Evolutionary conservation across 2,113 vertebrate species (phyloP).

Genomic region (Trematocara marginatum): DNA sequence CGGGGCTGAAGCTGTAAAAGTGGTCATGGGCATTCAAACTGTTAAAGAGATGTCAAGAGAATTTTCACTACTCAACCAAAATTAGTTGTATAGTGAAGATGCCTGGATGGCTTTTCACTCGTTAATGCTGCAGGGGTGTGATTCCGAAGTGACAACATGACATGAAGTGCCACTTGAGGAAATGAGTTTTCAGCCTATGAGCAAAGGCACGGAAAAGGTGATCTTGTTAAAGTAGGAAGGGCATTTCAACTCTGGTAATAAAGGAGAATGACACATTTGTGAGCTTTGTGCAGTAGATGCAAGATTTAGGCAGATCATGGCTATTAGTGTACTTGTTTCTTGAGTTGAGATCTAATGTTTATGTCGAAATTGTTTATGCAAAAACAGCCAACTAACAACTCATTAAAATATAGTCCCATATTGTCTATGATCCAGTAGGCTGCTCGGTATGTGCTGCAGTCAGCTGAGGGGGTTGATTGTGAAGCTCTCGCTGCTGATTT

Average conservation of each 20-base stretch:
- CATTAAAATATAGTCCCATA: not conserved
- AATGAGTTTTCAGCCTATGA: not conserved
- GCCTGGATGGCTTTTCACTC: not conserved
- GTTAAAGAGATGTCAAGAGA: not conserved
- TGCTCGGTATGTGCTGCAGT: not conserved
- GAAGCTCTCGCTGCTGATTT: not conserved
- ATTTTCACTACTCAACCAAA: not conserved
- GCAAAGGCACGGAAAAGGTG: not conserved
- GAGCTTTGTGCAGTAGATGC: not conserved
- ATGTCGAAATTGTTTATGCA: not conserved
- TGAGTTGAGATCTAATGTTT: not conserved
- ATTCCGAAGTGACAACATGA: conserved; percentile 2
- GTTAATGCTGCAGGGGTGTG: not conserved
- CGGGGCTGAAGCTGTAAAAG: not conserved
- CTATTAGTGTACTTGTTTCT: not conserved
- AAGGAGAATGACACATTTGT: not conserved
- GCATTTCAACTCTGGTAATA: not conserved
- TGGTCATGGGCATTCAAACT: not conserved
- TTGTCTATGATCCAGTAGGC: not conserved
- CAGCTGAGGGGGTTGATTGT: not conserved
- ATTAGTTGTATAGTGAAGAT: not conserved
- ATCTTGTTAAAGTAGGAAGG: not conserved
- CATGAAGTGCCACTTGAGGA: not conserved
- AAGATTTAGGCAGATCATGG: not conserved
- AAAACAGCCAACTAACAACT: not conserved